A percentile compares a stretch with the other conserved stretches of the same genome.
phyloP scores from a whole-genome alignment of 2,888 invertebrate genomes.

The Drosophila fungiperda region DNA sequence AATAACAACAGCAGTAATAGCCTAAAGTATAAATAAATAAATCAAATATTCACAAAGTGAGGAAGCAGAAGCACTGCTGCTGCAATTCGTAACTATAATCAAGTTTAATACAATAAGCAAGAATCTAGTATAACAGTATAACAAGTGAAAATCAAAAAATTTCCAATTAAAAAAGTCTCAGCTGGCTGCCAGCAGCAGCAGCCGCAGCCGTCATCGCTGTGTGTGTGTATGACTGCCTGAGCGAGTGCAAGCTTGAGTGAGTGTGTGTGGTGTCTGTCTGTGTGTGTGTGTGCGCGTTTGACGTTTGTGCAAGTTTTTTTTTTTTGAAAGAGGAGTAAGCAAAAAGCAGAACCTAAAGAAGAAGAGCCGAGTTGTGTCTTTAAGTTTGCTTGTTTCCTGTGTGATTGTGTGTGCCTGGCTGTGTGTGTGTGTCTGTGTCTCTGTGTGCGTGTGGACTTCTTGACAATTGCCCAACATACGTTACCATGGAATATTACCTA shows the following conservation, averaged over 20 bases:
- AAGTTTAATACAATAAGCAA: slow-evolving; percentile 51
- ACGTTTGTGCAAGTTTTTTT: slow-evolving; percentile 60
- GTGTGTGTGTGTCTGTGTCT: slow-evolving; percentile 44
- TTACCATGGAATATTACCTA: slow-evolving; percentile 82
- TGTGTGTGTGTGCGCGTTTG: slow-evolving; percentile 40
- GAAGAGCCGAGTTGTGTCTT: slow-evolving; percentile 71
- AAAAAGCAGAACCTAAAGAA: slow-evolving; percentile 36
- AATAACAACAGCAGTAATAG: slow-evolving; percentile 37
- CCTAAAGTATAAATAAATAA: slow-evolving; percentile 48
- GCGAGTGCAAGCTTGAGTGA: slow-evolving; percentile 43
- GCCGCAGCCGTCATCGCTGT: slow-evolving; percentile 54
- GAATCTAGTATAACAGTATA: slow-evolving; percentile 35
- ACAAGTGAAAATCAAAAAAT: slow-evolving; percentile 77
- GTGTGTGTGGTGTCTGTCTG: slow-evolving; percentile 31
- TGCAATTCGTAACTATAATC: slow-evolving; percentile 48
- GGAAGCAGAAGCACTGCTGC: slow-evolving; percentile 16
- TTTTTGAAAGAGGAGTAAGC: slow-evolving; percentile 56
- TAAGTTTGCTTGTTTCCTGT: slow-evolving; percentile 29
- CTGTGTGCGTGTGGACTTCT: slow-evolving; percentile 61
- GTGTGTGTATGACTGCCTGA: slow-evolving; percentile 46
- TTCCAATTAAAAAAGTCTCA: slow-evolving; percentile 70
- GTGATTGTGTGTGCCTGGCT: slow-evolving; percentile 46
- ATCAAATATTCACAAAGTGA: slow-evolving; percentile 21
- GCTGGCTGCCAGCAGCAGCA: slow-evolving; percentile 64
- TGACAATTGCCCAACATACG: slow-evolving; percentile 77